Base-by-base conservation (phyloP, 2,888 invertebrate genomes). In the Phortica okadai region DNA sequence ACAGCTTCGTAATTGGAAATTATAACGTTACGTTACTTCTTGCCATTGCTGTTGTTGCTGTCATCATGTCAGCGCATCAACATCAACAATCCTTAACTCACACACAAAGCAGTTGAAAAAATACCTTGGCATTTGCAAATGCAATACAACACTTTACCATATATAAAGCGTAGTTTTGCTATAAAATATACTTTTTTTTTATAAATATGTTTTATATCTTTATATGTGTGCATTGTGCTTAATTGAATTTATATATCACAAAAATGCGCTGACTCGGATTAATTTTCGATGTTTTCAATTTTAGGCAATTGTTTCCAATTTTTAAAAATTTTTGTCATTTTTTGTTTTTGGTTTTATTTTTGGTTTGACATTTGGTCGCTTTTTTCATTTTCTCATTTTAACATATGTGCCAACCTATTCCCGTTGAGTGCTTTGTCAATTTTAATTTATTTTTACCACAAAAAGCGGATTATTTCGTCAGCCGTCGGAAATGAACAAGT, bases 1-100 rank as follows among this genome's bases (percentile, higher is more conserved):
- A 76, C 80, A 80, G 78, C 45, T 76, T 73, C 75, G 76, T 80
- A 81, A 81, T 81, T 79, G 81, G 76, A 81, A 81, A 78, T 81
- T 81, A 81, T 78, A 80, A 77, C 80, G 77, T 64, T 75, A 70
- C 73, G 16, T 16, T 42, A 59, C 44, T 62, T 62, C 16, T 62
- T 62, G 21, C 10, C 25, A 4, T 74, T 62, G 25, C 14, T 73
- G 67, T 70, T 66, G 74, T 67, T 59, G n/a, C 50, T 14, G 14
- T 50, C 50, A 2, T 50, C 50, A 1, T 50, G 14, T 50, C 50
- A 50, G 50, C 50, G 2, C 10, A 2, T 50, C 10, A 8, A 50
- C 44, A 41, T 64, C 25, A 41, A 41, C 44, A 69, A 11, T 50
- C 6, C 50, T 50, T 50, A 50, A 3, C 8, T 50, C 59, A 58